Evolutionary conservation across 2,888 invertebrate species (phyloP), one percentile per base, ranked within the genome.

Genomic region (Hirudinaria manillensis): DNA sequence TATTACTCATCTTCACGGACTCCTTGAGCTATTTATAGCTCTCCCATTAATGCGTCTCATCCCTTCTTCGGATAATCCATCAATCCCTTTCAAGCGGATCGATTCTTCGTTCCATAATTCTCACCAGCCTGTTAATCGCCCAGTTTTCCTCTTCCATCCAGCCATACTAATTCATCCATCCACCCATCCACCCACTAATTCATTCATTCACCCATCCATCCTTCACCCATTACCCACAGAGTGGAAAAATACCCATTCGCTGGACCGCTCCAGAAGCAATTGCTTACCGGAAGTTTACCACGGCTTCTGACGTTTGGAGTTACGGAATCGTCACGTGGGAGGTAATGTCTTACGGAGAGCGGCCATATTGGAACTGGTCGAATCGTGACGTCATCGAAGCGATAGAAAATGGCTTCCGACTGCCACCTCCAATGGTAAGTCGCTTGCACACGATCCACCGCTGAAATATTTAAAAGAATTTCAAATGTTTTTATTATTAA

Each of bases 321-420:
- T 96, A 96, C 89, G 99, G 98, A 61, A 96, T 99, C 78, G 96
- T 99, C 38, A 93, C 95, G 86, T 99, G 99, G 99, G 99, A 99
- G 85, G 96, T 99, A 24, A 95, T 98, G 93, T 95, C 96, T 34
- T 99, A 96, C 85, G 99, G 99, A 6, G 98, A 99, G 85, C 89
- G 98, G 77, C 99, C 99, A 4, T 99, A 99, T 86, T 99, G 97
- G 97, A 98, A 98, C 88, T 99, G 99, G 99, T 95, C 95, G 80
- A 96, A 96, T 86, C 95, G 99, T 87, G 98, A 98, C 87, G 99
- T 99, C 78, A 98, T 99, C 82, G 95, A 96, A 84, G 94, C 95
- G 79, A 96, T 99, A 85, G 98, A 99, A 84, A 94, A 96, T 82
- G 98, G 97, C 36, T 98, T 97, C 87, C 90, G 97, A 84, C 83